Evolutionary conservation across 2,888 invertebrate species (phyloP), one percentile per base, ranked within the genome.

Genomic region (Eremobia ochroleuca): DNA sequence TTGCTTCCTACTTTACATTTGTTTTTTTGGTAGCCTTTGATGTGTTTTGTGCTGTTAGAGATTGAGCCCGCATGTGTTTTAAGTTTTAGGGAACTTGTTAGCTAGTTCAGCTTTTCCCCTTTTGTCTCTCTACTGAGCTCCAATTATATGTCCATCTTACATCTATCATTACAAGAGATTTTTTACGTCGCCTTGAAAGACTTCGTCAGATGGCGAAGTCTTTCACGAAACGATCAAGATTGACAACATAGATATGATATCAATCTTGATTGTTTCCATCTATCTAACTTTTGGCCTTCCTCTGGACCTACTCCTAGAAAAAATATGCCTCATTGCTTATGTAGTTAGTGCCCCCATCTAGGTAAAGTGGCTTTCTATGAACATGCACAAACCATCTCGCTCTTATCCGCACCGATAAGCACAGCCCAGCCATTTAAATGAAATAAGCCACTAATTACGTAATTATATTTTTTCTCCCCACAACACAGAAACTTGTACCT

Each of bases 361-460:
- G 13, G 31, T 9, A 25, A 34, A 49, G 9, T 49, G 13, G 9
- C 5, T 43, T 55, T n/a, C 40, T 31, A 2, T 1, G 0, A 68
- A 52, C 9, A 4, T n/a, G 4, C 4, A 5, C 6, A 43, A 37
- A 37, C 11, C 28, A 65, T 15, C 3, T 52, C 4, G 25, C 9
- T 28, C 37, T 18, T 11, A 43, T 13, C 18, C 25, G 15, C 5
- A 2, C 37, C 13, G 21, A 43, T 8, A 21, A 21, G 4, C 3
- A 4, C 80, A 18, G 13, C 31, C 2, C 18, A 37, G 31, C 65
- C 25, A 65, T 82, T 65, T 13, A 37, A 55, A 52, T 64, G 25
- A 52, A 59, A 59, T 52, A 55, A 71, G 58, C 34, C 62, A 71
- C 62, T 82, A 79, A 73, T 84, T 70, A 73, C 65, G n/a, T 37